These are phyloP conservation scores for Apamea crenata DNA, from an alignment of 2,888 invertebrate genomes.

Conservation along the genomic window DNA sequence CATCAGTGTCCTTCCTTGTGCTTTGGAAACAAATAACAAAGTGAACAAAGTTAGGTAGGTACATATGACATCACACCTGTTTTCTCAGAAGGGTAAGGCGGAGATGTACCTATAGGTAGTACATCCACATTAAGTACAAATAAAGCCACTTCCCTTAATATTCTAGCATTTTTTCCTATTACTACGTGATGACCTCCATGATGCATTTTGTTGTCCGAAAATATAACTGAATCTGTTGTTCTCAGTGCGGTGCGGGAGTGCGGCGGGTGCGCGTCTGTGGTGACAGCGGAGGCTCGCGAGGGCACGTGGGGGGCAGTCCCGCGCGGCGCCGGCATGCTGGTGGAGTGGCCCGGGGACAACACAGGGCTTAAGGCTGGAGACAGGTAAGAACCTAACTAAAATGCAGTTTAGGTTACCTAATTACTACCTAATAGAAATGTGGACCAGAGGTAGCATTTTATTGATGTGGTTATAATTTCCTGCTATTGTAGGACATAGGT, in stretches of 20 bases:
- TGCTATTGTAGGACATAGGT: background rate
- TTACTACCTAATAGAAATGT: background rate
- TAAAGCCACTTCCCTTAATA: background rate
- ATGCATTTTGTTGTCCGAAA: background rate
- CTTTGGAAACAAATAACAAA: background rate
- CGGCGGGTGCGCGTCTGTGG: constrained; percentile 85
- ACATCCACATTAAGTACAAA: background rate
- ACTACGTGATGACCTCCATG: background rate
- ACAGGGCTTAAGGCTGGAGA: constrained; percentile 94
- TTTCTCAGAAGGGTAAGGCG: background rate
- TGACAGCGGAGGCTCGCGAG: constrained; percentile 93
- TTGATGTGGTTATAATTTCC: background rate
- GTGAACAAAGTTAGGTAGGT: background rate
- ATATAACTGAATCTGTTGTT: background rate
- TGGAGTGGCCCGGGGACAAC: constrained; percentile 96
- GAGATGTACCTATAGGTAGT: background rate
- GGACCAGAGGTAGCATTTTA: background rate
- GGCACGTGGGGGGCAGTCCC: constrained; percentile 93
- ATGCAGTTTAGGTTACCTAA: background rate
- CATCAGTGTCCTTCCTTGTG: background rate
- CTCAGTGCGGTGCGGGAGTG: constrained; percentile 82
- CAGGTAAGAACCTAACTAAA: constrained; percentile 84
- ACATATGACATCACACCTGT: background rate
- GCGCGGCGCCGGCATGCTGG: constrained; percentile 92
- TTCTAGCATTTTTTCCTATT: background rate